These are phyloP conservation scores for Ichneumoninae sp. DNA, from an alignment of 2,888 invertebrate species.

Conservation along the genomic window DNA sequence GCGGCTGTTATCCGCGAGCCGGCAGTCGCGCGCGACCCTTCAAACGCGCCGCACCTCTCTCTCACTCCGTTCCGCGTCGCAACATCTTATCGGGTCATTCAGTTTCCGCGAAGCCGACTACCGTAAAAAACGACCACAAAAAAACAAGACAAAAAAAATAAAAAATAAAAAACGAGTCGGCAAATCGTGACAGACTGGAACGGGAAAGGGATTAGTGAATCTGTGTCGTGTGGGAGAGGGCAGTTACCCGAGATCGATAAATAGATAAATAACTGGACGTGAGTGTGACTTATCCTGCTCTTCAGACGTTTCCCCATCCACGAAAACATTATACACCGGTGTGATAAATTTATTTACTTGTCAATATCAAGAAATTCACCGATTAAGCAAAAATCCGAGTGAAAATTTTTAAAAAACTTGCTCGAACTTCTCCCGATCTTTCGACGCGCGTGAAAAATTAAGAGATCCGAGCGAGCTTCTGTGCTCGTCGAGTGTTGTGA, in stretches of 20 bases:
- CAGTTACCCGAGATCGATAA: constrained; percentile 18
- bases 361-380: not conserved
- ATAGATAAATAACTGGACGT: not conserved
- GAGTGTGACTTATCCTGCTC: not conserved
- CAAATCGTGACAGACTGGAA: not conserved
- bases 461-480: not conserved
- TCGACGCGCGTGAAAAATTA: not conserved
- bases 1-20: constrained; percentile 60
- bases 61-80: constrained; percentile 32
- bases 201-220: constrained; percentile 5
- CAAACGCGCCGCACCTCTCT: constrained; percentile 71
- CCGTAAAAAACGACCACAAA: not conserved
- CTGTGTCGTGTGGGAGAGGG: constrained; percentile 19
- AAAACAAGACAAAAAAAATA: not conserved
- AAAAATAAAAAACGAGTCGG: not conserved
- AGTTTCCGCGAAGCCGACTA: constrained; percentile 19
- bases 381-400: constrained; percentile 1
- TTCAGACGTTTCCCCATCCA: constrained; percentile 7
- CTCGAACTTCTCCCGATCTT: not conserved
- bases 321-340: not conserved
- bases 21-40: constrained; percentile 78
- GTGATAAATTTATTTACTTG: not conserved
- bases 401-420: not conserved
- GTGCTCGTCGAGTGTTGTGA: constrained; percentile 16
- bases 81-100: constrained; percentile 17